A percentile compares a stretch with the other conserved stretches of the same genome.
These are phyloP conservation scores for Lottia scabra DNA, from an alignment of 2,888 invertebrate genomes.

Conservation along the genomic window DNA sequence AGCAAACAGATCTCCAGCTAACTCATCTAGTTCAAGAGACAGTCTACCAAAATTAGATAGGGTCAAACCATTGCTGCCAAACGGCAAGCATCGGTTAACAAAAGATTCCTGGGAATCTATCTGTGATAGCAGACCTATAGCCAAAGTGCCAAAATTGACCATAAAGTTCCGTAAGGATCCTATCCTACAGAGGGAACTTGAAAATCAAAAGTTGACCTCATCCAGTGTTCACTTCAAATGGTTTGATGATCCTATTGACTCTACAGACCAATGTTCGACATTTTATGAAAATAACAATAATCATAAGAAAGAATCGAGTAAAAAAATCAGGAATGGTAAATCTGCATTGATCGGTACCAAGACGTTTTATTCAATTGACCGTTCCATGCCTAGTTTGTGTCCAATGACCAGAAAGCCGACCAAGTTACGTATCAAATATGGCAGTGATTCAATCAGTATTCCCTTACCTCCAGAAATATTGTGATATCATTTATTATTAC, in stretches of 20 bases:
- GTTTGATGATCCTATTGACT: constrained; percentile 21
- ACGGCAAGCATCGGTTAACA: constrained; percentile 12
- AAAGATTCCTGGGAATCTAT: neutral
- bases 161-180: constrained; percentile 49
- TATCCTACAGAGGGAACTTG: constrained; percentile 41
- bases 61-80: neutral
- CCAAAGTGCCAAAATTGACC: constrained; percentile 46
- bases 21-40: neutral
- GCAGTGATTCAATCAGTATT: constrained; percentile 1
- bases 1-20: constrained; percentile 20
- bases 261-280: neutral
- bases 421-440: neutral
- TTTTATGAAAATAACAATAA: neutral
- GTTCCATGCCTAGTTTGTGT: neutral
- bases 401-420: neutral
- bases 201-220: constrained; percentile 30
- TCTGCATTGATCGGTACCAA: neutral
- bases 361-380: neutral
- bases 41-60: neutral
- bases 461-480: neutral
- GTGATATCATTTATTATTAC: neutral
- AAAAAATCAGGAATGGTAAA: neutral
- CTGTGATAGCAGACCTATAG: constrained; percentile 19
- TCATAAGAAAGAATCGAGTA: neutral
- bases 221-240: constrained; percentile 42